Evolutionary conservation across 1,140 invertebrate species (phyloP).

Genomic region (Dreissena polymorpha): DNA sequence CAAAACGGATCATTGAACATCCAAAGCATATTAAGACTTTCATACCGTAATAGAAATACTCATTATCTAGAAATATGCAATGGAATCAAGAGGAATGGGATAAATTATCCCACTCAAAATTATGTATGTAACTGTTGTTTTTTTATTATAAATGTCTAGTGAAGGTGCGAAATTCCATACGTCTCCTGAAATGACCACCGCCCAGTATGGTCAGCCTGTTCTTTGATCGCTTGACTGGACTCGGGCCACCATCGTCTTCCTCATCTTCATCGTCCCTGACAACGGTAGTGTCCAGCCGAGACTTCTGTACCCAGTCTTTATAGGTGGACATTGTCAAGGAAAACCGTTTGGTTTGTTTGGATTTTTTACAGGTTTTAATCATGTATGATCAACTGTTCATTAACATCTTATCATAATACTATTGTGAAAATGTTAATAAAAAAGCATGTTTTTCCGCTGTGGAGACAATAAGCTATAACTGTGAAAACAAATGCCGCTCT

Average conservation of each 20-base stretch:
- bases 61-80: too few species aligned
- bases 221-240: constrained; percentile 21
- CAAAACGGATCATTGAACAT: too few species aligned
- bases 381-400: neutral
- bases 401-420: neutral
- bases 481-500: too few species aligned
- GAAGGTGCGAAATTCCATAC: too few species aligned
- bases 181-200: constrained; percentile 58
- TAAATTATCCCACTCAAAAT: too few species aligned
- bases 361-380: neutral
- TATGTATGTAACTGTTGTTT: too few species aligned
- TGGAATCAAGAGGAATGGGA: too few species aligned
- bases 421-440: neutral
- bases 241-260: constrained; percentile 60
- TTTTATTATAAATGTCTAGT: neutral
- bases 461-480: too few species aligned
- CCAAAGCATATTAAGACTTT: too few species aligned
- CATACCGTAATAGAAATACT: too few species aligned
- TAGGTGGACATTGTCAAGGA: constrained; percentile 70
- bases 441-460: neutral
- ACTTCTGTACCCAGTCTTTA: constrained; percentile 91
- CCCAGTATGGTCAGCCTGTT: constrained; percentile 57
- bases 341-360: neutral
- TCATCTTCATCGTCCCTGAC: constrained; percentile 83
- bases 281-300: constrained; percentile 84